Percentiles rank a stretch among this genome's conserved stretches.
Conservation (phyloP, 2,797 vertebrate genomes). For the Sorex maritimensis region DNA sequence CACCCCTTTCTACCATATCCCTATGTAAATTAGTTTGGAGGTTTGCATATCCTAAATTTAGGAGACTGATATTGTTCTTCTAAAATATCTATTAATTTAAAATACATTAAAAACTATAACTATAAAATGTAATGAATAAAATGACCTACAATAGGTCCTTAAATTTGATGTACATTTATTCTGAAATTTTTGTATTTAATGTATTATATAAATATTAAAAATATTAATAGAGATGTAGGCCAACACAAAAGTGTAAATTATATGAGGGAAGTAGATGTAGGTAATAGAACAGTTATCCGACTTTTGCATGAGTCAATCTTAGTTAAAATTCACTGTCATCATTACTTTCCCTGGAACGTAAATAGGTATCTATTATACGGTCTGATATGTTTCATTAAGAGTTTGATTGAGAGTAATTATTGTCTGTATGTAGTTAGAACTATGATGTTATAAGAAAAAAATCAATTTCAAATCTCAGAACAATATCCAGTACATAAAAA, state of each 20-base stretch:
- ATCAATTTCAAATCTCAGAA: conserved; percentile 35
- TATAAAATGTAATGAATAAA: conserved; percentile 52
- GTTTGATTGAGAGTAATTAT: conserved; percentile 15
- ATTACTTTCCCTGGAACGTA: conserved; percentile 42
- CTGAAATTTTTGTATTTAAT: conserved; percentile 11
- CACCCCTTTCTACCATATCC: too few relatives aligned
- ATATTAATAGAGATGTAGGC: background rate
- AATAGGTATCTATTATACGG: background rate
- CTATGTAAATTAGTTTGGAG: too few relatives aligned
- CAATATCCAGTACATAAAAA: background rate
- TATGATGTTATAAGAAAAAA: background rate
- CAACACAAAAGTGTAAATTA: background rate
- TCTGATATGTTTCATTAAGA: background rate
- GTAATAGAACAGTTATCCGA: background rate
- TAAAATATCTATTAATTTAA: too few relatives aligned
- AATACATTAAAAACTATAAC: conserved; percentile 42
- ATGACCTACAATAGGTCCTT: conserved; percentile 46
- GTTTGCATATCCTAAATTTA: too few relatives aligned
- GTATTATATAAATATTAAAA: conserved; percentile 47
- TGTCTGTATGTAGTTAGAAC: background rate
- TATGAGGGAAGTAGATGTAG: background rate
- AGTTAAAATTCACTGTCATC: conserved; percentile 1
- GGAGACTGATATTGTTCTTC: too few relatives aligned
- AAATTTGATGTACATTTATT: conserved; percentile 55
- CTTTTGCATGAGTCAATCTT: background rate